Conservation (phyloP, 2,888 invertebrate genomes). For the Spodoptera littoralis region DNA sequence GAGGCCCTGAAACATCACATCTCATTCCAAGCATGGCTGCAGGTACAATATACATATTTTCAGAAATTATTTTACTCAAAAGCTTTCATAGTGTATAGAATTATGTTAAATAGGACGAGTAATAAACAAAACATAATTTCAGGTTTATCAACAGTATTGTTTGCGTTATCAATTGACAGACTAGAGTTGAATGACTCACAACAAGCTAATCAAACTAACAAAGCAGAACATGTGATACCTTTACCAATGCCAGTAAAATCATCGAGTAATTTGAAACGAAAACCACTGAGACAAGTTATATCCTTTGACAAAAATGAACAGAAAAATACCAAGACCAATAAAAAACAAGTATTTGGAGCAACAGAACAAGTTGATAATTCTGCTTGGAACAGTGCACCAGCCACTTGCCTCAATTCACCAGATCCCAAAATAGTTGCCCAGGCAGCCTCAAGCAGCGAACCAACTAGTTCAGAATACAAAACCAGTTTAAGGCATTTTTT, state of each 20-base stretch:
- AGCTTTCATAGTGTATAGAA: no score
- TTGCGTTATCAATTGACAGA: slow-evolving; percentile 97
- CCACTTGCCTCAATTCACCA: slow-evolving; percentile 90
- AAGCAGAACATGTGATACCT: slow-evolving; percentile 92
- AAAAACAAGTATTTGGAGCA: slow-evolving; percentile 58
- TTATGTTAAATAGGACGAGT: slow-evolving; percentile 18
- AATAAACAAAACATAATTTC: slow-evolving; percentile 61
- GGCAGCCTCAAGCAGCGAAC: slow-evolving; percentile 79
- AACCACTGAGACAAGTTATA: slow-evolving; percentile 84
- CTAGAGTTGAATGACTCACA: slow-evolving; percentile 92
- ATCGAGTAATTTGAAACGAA: slow-evolving; percentile 77
- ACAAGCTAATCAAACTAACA: slow-evolving; percentile 81
- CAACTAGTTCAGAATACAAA: slow-evolving; percentile 81
- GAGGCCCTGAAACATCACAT: slow-evolving; percentile 93
- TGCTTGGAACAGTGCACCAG: slow-evolving; percentile 89
- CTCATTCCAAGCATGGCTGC: slow-evolving; percentile 95
- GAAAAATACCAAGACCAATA: slow-evolving; percentile 57
- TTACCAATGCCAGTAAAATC: slow-evolving; percentile 90
- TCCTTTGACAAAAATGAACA: slow-evolving; percentile 84
- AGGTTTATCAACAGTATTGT: slow-evolving; percentile 96
- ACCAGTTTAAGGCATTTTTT: slow-evolving; percentile 82
- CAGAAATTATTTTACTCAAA: neutral
- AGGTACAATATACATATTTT: slow-evolving; percentile 86
- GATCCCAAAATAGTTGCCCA: slow-evolving; percentile 76
- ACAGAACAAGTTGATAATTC: slow-evolving; percentile 64